These are phyloP conservation scores for Parauchenoglanis ngamensis DNA, from an alignment of 2,797 vertebrate genomes.

Conservation along the genomic window DNA sequence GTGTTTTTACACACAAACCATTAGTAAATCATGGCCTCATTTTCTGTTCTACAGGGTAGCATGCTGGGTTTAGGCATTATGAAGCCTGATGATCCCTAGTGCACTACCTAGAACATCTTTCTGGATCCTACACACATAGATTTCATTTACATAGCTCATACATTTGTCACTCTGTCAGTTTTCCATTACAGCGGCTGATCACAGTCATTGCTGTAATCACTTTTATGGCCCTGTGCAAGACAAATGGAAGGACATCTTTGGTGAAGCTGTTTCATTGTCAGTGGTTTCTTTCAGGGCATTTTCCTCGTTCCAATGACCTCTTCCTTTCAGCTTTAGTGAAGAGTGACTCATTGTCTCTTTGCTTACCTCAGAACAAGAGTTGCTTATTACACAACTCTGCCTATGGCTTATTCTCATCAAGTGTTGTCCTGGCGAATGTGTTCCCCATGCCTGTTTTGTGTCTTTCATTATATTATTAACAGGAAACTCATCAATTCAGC, in stretches of 20 bases:
- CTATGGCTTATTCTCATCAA: slow-evolving; percentile 16
- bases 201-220: not conserved
- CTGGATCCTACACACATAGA: not conserved
- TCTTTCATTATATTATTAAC: not conserved
- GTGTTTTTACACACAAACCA: not conserved
- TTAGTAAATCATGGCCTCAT: not conserved
- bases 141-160: not conserved
- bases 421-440: not conserved
- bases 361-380: slow-evolving; percentile 23
- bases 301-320: not conserved
- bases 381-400: slow-evolving; percentile 19
- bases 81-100: not conserved
- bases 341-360: slow-evolving; percentile 10
- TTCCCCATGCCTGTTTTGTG: not conserved
- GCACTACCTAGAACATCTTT: not conserved
- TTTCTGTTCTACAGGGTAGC: slow-evolving; percentile 4
- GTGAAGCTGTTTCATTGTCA: not conserved
- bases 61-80: not conserved
- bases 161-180: not conserved
- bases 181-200: not conserved
- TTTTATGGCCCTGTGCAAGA: not conserved
- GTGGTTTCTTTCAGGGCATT: not conserved
- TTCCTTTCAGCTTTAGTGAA: not conserved
- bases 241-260: not conserved
- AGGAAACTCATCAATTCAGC: not conserved